Base-by-base conservation (phyloP, 2,888 invertebrate species). In the Fragum sueziense region DNA sequence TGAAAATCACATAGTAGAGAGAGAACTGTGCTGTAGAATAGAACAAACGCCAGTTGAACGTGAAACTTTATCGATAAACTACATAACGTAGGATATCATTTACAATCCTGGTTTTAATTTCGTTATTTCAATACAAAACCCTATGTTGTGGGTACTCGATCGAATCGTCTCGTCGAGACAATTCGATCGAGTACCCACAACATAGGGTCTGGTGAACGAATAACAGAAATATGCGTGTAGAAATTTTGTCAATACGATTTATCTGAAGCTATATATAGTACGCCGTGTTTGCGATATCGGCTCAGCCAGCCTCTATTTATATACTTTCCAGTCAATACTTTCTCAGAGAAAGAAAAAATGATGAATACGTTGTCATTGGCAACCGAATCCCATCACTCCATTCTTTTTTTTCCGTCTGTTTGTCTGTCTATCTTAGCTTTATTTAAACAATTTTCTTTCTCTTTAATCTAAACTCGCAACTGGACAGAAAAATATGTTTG, bases 1-100 rank as follows among this genome's bases (percentile, higher is more conserved):
- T 88, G 88, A 89, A 90, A 90, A 90, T 89, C 80, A 79, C 70
- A 54, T 54, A 33, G 54, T 54, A 33, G 54, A 70, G 70, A 22
- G 59, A 71, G 47, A 29, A 61, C 27, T 51, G 57, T 70, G 59
- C 70, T 33, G 37, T 51, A 51, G 65, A 34, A n/a, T n/a, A n/a
- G 61, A 61, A 47, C 47, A 3, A 47, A 74, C 70, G 70, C 71
- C 41, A 71, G 70, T 65, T 72, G 70, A 59, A 41, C 31, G 22
- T 47, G n/a, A n/a, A n/a, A n/a, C n/a, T n/a, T n/a, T n/a, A n/a
- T n/a, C n/a, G n/a, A n/a, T n/a, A n/a, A n/a, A n/a, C n/a, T n/a
- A n/a, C n/a, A n/a, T n/a, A n/a, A n/a, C n/a, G n/a, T n/a, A n/a
- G n/a, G n/a, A n/a, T n/a, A n/a, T n/a, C n/a, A n/a, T n/a, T n/a